A percentile compares a stretch with the other conserved stretches of the same genome.
Evolutionary conservation across 2,888 invertebrate species (phyloP).

Genomic region (Cephalotes varians): DNA sequence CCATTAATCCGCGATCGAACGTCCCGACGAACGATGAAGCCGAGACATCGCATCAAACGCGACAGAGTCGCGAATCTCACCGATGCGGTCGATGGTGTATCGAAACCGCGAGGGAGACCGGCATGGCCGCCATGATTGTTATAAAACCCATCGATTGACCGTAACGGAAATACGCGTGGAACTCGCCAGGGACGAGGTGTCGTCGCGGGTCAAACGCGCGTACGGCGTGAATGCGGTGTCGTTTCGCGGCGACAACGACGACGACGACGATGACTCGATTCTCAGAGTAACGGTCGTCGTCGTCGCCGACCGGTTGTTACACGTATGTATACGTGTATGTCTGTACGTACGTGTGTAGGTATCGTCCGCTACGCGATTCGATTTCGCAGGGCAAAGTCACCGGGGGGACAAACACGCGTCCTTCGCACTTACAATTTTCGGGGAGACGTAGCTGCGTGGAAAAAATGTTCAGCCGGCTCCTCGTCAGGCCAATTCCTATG

Average conservation of each 20-base stretch:
- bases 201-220: slow-evolving; percentile 34
- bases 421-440: slow-evolving; percentile 75
- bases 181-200: not conserved
- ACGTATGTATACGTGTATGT: not conserved
- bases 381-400: slow-evolving; percentile 59
- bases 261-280: not conserved
- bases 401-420: slow-evolving; percentile 45
- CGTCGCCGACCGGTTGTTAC: slow-evolving; percentile 58
- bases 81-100: not conserved
- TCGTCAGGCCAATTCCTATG: slow-evolving; percentile 83
- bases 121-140: slow-evolving; percentile 82
- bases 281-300: too few species aligned
- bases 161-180: slow-evolving; percentile 51
- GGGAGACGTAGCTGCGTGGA: slow-evolving; percentile 64
- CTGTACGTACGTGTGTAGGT: not conserved
- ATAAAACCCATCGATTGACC: slow-evolving; percentile 80
- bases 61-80: not conserved
- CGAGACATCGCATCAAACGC: not conserved
- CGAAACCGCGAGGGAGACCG: slow-evolving; percentile 70
- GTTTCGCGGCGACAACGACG: not conserved
- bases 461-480: slow-evolving; percentile 66
- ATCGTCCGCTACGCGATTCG: slow-evolving; percentile 63
- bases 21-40: not conserved
- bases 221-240: slow-evolving; percentile 9
- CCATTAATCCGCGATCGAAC: not conserved